These are phyloP conservation scores for Sebastes matsubarae DNA, from an alignment of 2,797 vertebrate species.

Conservation along the genomic window DNA sequence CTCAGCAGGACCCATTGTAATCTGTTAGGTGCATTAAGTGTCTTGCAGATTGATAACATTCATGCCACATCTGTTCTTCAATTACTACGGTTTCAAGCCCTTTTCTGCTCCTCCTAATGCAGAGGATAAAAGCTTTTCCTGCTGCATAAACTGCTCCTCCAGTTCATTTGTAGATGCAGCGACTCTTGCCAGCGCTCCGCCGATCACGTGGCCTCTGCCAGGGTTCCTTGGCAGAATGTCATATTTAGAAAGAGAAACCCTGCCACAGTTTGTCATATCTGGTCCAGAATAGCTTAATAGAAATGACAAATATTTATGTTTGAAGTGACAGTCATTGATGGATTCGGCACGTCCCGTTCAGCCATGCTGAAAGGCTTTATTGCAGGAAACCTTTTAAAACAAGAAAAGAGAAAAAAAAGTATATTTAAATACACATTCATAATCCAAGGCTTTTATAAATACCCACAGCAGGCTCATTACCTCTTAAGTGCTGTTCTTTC, in stretches of 20 bases:
- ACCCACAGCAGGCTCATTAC: conserved; percentile 6
- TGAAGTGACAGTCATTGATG: conserved; percentile 12
- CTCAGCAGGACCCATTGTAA: conserved; percentile 63
- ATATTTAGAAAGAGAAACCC: conserved; percentile 9
- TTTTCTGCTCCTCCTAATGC: conserved; percentile 4
- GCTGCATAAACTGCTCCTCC: conserved; percentile 26
- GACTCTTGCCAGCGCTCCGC: conserved; percentile 35
- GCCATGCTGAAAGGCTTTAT: conserved; percentile 15
- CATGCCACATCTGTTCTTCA: conserved; percentile 25
- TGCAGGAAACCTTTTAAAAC: conserved; percentile 50
- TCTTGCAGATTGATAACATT: conserved; percentile 6
- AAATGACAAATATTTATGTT: conserved; percentile 12
- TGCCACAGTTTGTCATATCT: conserved; percentile 21
- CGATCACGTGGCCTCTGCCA: conserved; percentile 31
- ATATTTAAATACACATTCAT: conserved; percentile 15
- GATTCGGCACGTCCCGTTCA: conserved; percentile 8
- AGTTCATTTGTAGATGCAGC: conserved; percentile 38
- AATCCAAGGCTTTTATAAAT: conserved; percentile 15
- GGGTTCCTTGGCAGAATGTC: conserved; percentile 36
- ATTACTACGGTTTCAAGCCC: neutral
- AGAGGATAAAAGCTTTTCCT: conserved; percentile 18
- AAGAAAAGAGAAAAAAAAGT: conserved; percentile 29
- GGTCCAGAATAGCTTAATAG: conserved; percentile 20
- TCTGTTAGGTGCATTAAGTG: neutral
- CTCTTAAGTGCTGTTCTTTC: neutral